Evolutionary conservation across 1,140 invertebrate genomes (phyloP), one percentile per base, ranked within the genome.

Genomic region (Himalopsyche phryganea): DNA sequence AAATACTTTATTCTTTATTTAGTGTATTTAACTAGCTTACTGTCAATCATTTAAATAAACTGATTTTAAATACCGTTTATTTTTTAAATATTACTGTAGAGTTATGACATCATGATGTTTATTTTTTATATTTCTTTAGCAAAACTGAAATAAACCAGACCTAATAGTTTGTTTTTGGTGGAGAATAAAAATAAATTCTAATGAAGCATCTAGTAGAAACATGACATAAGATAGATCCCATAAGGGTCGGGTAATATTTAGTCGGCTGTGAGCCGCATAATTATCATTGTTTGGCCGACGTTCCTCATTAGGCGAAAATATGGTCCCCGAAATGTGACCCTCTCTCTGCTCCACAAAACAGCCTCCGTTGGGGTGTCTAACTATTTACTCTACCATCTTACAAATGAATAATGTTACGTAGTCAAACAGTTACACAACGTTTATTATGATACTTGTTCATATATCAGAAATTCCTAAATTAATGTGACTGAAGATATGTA

Each of bases 211-310:
- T 41, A 41, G 17, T 6, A 41, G 17, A 5, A 41, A 41, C 17
- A 41, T 41, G 13, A 41, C 40, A 5, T 41, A 41, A 14, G 40
- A 41, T 14, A 14, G 17, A 14, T 41, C 6, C 17, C 17, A 41
- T 41, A 14, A 41, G 18, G 50, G 50, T 10, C 18, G 10, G 35
- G 53, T 23, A 48, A 47, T 50, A 50, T 35, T 50, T 11, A 35
- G 47, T 41, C 19, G 40, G 38, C 2, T 18, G 55, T 35, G 47
- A 50, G 42, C 56, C 42, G 50, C 49, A 58, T 58, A 58, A 52
- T 58, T 52, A 52, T 58, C 48, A 58, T 58, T 58, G 56, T 52
- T 58, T 58, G 45, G 38, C 50, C 51, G 49, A 58, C 46, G 42
- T 11, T 35, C 14, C 40, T 52, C 41, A 42, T 58, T 58, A 58